Conservation (phyloP, 2,113 vertebrate genomes). For the Festucalex cinctus region DNA sequence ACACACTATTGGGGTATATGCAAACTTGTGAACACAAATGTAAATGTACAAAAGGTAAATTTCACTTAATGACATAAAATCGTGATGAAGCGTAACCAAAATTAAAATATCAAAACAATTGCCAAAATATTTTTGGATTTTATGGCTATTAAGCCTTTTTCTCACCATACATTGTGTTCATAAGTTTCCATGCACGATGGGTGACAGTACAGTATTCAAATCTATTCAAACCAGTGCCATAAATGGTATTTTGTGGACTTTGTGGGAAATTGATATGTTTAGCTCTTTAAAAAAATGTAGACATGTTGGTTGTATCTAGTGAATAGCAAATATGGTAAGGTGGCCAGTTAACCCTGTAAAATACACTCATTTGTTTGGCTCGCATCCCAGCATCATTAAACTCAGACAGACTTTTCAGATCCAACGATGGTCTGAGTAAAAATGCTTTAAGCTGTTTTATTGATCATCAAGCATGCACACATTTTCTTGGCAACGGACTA, state of each 20-base stretch:
- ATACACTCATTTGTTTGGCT: slow-evolving; percentile 1
- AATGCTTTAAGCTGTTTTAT: neutral
- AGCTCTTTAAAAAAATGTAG: neutral
- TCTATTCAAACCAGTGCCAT: too few relatives aligned
- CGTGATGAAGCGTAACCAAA: too few relatives aligned
- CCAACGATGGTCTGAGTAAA: neutral
- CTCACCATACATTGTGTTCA: too few relatives aligned
- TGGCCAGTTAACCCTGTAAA: neutral
- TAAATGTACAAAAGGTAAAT: too few relatives aligned
- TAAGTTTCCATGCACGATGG: too few relatives aligned
- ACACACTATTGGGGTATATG: too few relatives aligned
- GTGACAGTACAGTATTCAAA: too few relatives aligned
- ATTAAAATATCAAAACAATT: too few relatives aligned
- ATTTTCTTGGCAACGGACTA: neutral
- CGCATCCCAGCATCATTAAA: neutral
- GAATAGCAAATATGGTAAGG: neutral
- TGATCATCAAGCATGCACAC: neutral
- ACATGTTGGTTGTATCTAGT: neutral
- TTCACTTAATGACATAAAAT: too few relatives aligned
- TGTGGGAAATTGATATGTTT: neutral
- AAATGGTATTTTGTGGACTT: neutral
- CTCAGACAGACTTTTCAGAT: neutral
- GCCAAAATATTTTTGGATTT: too few relatives aligned
- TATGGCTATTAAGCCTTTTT: too few relatives aligned
- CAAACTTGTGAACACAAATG: too few relatives aligned